Evolutionary conservation across 2,797 vertebrate species (phyloP).

Genomic region (Halcyon leucocephala): DNA sequence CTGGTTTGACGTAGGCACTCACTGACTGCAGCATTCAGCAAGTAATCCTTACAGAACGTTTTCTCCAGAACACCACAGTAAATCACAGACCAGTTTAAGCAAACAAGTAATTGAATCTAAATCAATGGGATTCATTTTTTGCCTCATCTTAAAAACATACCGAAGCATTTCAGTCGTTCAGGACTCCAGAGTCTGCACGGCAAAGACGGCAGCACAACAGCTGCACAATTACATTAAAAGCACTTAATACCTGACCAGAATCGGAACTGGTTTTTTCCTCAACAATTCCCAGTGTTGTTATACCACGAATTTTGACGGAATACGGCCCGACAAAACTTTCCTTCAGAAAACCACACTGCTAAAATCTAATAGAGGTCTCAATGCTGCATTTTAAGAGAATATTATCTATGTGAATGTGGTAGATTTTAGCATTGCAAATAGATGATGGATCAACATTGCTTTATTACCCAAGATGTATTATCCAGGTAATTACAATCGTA

Average conservation of each 20-base stretch:
- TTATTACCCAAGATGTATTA: neutral
- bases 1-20: neutral
- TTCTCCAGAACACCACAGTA: fast-evolving
- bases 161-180: neutral
- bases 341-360: neutral
- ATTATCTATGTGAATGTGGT: neutral
- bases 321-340: neutral
- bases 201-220: neutral
- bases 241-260: neutral
- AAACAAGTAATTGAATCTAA: neutral
- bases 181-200: neutral
- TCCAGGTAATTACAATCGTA: neutral
- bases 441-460: neutral
- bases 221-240: neutral
- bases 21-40: neutral
- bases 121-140: neutral
- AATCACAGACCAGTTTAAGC: neutral
- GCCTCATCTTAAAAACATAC: neutral
- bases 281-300: neutral
- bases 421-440: neutral
- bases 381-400: neutral
- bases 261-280: neutral
- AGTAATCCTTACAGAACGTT: neutral
- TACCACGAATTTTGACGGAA: neutral
- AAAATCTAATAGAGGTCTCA: neutral